Evolutionary conservation across 2,113 vertebrate genomes (phyloP).

Genomic region (human (Homo sapiens)): GRCh38 chr2:137152001-137152500

Average conservation of each 20-base stretch:
- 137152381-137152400: conserved; percentile 6
- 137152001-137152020: too few species aligned
- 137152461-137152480: background rate
- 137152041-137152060: background rate
- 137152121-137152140: conserved; percentile 3
- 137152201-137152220: background rate
- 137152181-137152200: background rate
- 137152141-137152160: background rate
- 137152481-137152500: background rate
- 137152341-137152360: background rate
- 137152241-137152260: background rate
- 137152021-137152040: background rate
- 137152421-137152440: background rate
- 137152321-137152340: background rate
- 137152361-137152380: background rate
- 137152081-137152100: background rate
- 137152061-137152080: background rate
- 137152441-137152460: background rate
- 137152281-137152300: background rate
- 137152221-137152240: background rate
- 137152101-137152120: background rate
- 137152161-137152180: background rate
- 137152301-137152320: background rate
- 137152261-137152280: background rate
- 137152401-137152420: background rate